Conservation (phyloP, 2,888 invertebrate species). For the Harpalus rubripes region DNA sequence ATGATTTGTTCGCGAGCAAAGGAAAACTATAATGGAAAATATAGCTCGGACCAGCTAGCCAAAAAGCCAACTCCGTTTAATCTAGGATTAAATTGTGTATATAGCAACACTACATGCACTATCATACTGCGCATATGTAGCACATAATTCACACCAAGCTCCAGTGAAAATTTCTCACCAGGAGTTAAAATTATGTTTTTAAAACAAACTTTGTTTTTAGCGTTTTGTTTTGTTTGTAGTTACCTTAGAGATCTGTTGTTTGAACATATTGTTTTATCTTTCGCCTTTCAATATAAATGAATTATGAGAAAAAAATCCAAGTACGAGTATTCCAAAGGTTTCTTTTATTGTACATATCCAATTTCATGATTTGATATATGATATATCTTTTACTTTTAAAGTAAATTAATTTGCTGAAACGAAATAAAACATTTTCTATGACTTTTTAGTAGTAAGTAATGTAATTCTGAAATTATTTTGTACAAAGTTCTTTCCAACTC, state of each 20-base stretch:
- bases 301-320: neutral
- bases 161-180: neutral
- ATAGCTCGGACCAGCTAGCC: constrained; percentile 15
- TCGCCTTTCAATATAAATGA: neutral
- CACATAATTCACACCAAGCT: neutral
- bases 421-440: too few relatives aligned
- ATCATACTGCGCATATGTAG: neutral
- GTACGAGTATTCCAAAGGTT: neutral
- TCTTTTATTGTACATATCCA: neutral
- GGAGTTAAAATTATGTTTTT: neutral
- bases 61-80: constrained; percentile 37
- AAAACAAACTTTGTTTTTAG: neutral
- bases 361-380: neutral
- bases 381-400: neutral
- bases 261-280: neutral
- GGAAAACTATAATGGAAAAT: constrained; percentile 37
- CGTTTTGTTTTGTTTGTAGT: neutral
- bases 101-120: neutral
- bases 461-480: too few relatives aligned
- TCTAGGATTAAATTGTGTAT: constrained; percentile 38
- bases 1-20: constrained; percentile 10
- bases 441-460: too few relatives aligned
- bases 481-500: too few relatives aligned
- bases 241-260: neutral
- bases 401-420: too few relatives aligned